phyloP scores from a whole-genome alignment of 2,888 invertebrate genomes.

The Stictocephala bisonia region DNA sequence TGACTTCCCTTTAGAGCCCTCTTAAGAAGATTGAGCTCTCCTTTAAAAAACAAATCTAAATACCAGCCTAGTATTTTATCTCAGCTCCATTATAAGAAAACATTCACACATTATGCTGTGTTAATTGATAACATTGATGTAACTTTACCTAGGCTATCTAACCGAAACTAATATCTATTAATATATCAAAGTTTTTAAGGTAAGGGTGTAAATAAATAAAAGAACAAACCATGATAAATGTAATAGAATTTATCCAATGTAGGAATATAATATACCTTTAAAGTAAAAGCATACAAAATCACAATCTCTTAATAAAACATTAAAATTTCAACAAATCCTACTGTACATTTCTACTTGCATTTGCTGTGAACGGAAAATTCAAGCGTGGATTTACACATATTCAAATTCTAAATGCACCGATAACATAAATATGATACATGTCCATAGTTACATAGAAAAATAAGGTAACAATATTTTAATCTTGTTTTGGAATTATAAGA shows the following conservation, averaged over 20 bases:
- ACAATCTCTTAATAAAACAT: conserved; percentile 41
- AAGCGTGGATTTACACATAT: no score
- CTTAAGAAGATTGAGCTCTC: no score
- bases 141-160: no score
- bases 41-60: no score
- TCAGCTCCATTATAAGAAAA: no score
- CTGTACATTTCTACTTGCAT: conserved; percentile 11
- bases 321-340: conserved; percentile 3
- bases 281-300: conserved; percentile 46
- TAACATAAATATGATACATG: neutral
- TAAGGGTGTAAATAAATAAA: neutral
- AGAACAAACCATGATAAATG: conserved; percentile 3
- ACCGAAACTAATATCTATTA: no score
- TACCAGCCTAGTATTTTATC: no score
- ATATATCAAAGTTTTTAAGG: neutral
- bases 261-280: conserved; percentile 44
- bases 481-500: neutral
- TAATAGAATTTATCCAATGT: conserved; percentile 36
- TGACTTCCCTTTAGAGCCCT: no score
- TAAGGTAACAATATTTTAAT: conserved; percentile 36
- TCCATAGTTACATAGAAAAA: conserved; percentile 7
- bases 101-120: no score
- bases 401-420: conserved; percentile 28
- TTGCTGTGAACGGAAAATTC: no score
- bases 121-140: no score